Evolutionary conservation across 2,797 vertebrate genomes (phyloP), one percentile per base, ranked within the genome.

Genomic region (Enteromius trimaculatus): DNA sequence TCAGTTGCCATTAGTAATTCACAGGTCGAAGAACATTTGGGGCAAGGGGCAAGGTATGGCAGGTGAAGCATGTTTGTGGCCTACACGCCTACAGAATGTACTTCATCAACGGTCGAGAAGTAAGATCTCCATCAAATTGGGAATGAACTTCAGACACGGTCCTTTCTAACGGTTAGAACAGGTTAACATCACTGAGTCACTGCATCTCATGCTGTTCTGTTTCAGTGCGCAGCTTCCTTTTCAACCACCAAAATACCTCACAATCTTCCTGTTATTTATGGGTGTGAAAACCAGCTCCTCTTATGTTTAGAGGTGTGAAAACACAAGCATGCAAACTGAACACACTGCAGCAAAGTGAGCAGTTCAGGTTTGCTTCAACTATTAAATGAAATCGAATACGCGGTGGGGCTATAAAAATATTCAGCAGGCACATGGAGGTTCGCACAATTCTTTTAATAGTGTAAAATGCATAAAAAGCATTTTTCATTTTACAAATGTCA

Each of bases 261-360:
- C 89, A 82, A 85, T 74, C 85, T 86, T 87, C 84, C 68, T 90
- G 77, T 76, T 79, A 72, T 76, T 19, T 77, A 81, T 75, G 94
- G 91, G 92, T 94, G 94, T 94, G 94, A 95, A 93, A 92, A 86
- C 74, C 64, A 68, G 23, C 71, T 68, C 49, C 34, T 77, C 34
- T 77, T 77, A 77, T 44, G 62, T 82, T 82, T 31, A 85, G 82
- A 95, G 90, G 93, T 94, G 94, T 94, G 94, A 94, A 93, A 92
- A 86, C 71, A 23, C 75, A 81, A 86, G 83, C 79, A 86, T 88
- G 84, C 90, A 79, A 86, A 90, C 90, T 62, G 21, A 47, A 37
- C 29, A 13, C n/a, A 85, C 14, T 83, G 65, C 47, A 85, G 62
- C 14, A 8, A 42, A 58, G 19, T 75, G 21, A 58, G 74, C 2